Evolutionary conservation across 2,888 invertebrate species (phyloP), one percentile per base, ranked within the genome.

Genomic region (Timema podura): DNA sequence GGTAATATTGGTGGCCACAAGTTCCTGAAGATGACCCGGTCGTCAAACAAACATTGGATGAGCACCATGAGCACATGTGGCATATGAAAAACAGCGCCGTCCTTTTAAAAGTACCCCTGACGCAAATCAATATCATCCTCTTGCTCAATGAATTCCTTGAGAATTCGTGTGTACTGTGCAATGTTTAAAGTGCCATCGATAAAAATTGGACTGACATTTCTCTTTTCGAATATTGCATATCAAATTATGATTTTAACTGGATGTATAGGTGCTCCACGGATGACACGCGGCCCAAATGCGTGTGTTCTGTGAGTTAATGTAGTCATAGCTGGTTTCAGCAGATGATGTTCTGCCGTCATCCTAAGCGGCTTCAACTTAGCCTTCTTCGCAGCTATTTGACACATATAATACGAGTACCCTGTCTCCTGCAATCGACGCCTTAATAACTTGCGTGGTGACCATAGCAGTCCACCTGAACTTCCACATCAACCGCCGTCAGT

Each of bases 1-100:
- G 57, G 13, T 57, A 30, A 57, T 57, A 15, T 57, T 57, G n/a
- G 7, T 57, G 57, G 57, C 57, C 57, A 57, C 57, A 57, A 57
- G 11, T 57, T 57, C 1, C 57, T 11, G 57, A 9, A 57, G 57
- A 57, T 57, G 15, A n/a, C 13, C 16, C 0, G n/a, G 57, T 57
- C 13, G 9, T 57, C 11, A 57, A 57, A 51, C 9, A 16, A 57
- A 57, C 57, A 13, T 57, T 57, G 57, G 57, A 57, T 57, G 16
- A 57, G 11, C 5, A 30, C 13, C 57, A 57, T n/a, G 13, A 10
- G 13, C 57, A 13, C 57, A 57, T 13, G 13, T 57, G 57, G 30
- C 5, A 30, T 57, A 57, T n/a, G 13, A 3, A 5, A n/a, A 57
- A 1, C 30, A n/a, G 57, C 57, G 13, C 51, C 51, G n/a, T 51